Conservation (phyloP, 1,140 invertebrate species). For the Bombus waltoni region DNA sequence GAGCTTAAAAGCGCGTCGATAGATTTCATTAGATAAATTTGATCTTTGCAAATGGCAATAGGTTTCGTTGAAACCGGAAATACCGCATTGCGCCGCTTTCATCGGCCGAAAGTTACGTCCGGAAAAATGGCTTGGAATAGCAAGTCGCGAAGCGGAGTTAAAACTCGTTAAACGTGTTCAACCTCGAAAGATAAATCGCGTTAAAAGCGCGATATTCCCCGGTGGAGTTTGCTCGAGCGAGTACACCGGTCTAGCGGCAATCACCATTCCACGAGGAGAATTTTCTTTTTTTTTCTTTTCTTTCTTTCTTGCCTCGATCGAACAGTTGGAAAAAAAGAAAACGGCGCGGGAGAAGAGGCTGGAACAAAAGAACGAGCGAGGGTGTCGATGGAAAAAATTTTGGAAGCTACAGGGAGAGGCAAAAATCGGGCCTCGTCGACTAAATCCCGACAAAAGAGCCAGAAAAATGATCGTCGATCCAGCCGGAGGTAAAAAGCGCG, state of each 20-base stretch:
- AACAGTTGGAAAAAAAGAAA: not conserved
- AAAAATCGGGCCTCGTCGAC: constrained; percentile 8
- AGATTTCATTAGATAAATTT: not conserved
- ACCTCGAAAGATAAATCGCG: constrained; percentile 15
- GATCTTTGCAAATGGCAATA: not conserved
- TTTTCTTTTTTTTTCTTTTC: not conserved
- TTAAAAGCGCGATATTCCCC: constrained; percentile 6
- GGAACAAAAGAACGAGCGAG: not conserved
- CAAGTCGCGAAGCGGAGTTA: not conserved
- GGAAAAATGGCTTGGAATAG: not conserved
- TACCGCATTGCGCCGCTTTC: not conserved
- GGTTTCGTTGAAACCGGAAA: not conserved
- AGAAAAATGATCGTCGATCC: not conserved
- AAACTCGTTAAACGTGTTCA: constrained; percentile 25
- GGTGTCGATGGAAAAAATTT: constrained; percentile 4
- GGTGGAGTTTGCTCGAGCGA: not conserved
- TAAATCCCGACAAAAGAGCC: not conserved
- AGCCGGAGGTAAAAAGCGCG: not conserved
- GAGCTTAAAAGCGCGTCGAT: not conserved
- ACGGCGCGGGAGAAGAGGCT: not conserved
- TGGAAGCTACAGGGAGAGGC: not conserved
- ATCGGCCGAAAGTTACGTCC: not conserved
- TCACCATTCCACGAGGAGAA: not conserved
- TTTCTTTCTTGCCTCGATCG: not conserved
- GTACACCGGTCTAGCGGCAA: not conserved